These are phyloP conservation scores for Scaeva pyrastri DNA, from an alignment of 2,888 invertebrate genomes.

Conservation along the genomic window DNA sequence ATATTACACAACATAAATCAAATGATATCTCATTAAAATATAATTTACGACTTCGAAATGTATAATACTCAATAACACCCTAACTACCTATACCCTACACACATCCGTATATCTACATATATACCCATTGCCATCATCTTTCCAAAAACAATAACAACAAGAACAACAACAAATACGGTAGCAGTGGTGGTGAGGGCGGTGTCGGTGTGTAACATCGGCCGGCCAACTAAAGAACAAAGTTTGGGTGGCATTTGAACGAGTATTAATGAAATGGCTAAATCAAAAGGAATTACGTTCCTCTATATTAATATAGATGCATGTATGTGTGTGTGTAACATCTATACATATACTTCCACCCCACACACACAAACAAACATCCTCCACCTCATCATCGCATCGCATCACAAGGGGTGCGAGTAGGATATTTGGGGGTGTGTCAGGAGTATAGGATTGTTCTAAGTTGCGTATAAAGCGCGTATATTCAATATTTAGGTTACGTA, in stretches of 20 bases:
- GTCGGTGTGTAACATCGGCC: slow-evolving; percentile 4
- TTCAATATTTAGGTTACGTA: slow-evolving; percentile 73
- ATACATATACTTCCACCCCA: no score
- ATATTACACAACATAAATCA: slow-evolving; percentile 72
- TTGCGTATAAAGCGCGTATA: slow-evolving; percentile 63
- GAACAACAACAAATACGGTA: neutral
- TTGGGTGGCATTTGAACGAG: slow-evolving; percentile 72
- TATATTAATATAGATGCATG: neutral
- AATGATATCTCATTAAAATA: slow-evolving; percentile 76
- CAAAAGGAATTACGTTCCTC: slow-evolving; percentile 74
- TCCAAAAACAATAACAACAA: slow-evolving; percentile 2
- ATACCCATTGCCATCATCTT: no score
- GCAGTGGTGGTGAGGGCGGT: no score
- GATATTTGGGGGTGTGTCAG: slow-evolving; percentile 72
- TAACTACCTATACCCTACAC: slow-evolving; percentile 27
- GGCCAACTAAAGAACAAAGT: slow-evolving; percentile 50
- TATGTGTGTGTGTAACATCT: neutral
- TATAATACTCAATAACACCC: slow-evolving; percentile 69
- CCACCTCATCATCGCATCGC: neutral
- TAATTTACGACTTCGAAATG: slow-evolving; percentile 76
- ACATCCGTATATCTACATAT: no score
- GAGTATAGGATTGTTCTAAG: slow-evolving; percentile 65
- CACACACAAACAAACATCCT: neutral
- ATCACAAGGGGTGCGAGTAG: slow-evolving; percentile 45
- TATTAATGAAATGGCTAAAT: slow-evolving; percentile 76